Base-by-base conservation (phyloP, 37 sponge, comb jelly and placozoan species). In the Aphrocallistes beatrix region DNA sequence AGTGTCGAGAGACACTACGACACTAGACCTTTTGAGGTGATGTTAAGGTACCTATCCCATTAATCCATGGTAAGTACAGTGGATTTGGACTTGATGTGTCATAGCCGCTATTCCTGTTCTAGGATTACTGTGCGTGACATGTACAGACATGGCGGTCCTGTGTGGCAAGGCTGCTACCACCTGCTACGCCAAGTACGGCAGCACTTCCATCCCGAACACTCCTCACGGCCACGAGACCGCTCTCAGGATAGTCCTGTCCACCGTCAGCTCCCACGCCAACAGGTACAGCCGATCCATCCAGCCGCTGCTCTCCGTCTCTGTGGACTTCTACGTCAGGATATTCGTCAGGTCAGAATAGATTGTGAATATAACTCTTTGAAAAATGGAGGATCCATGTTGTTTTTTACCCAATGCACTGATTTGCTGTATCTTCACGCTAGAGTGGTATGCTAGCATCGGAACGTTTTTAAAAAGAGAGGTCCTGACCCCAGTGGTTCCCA, bases 81-180 rank as follows among this genome's bases (percentile, higher is more conserved):
- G n/a, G n/a, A n/a, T n/a, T n/a, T n/a, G n/a, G n/a, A n/a, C n/a
- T n/a, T n/a, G n/a, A n/a, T n/a, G n/a, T n/a, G n/a, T n/a, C n/a
- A n/a, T n/a, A n/a, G n/a, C n/a, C n/a, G n/a, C n/a, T n/a, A n/a
- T n/a, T n/a, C n/a, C 6, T 36, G 1, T 37, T 47, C 42, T 83
- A 91, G 98, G 98, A 1, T 82, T 98, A 81, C 85, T 98, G 84
- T 98, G 99, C 87, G 91, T 95, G 30, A 98, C 96, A 0, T 93
- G 96, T 50, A 95, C 99, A 38, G 99, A 98, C 86, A 90, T 92
- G 84, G 91, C 90, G 40, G 94, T 98, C 9, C 90, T 98, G 36
- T 95, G 96, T 91, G 99, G 99, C 23, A 95, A 89, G 38, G 91
- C 91, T 51, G 48, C 88, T 60, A 94, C 93, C 42, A 88, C 88